These are phyloP conservation scores for Rafetus swinhoei DNA, from an alignment of 2,113 vertebrate species.

Conservation along the genomic window DNA sequence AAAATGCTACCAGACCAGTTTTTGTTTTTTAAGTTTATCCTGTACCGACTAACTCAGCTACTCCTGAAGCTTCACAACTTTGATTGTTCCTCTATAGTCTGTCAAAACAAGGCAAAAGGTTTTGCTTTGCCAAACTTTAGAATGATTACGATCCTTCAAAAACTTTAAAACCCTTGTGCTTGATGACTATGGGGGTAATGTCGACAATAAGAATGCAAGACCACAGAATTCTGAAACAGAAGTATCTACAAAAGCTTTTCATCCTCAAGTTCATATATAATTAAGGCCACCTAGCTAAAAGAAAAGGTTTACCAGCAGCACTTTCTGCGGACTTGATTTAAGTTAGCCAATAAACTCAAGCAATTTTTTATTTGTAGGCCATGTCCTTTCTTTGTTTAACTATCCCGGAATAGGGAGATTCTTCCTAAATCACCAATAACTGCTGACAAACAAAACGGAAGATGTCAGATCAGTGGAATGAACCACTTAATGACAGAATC, in stretches of 20 bases:
- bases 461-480: neutral
- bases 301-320: neutral
- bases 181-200: neutral
- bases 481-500: neutral
- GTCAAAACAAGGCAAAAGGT: neutral
- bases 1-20: too few species aligned
- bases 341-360: neutral
- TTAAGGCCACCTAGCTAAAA: neutral
- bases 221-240: slow-evolving; percentile 6
- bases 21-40: too few species aligned
- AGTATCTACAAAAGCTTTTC: slow-evolving; percentile 16
- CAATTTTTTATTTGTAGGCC: neutral
- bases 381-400: neutral
- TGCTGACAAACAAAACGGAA: neutral
- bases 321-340: neutral
- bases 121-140: neutral
- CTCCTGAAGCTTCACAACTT: neutral
- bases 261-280: neutral
- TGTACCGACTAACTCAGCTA: too few species aligned
- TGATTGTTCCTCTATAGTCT: neutral
- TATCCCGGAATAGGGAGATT: neutral
- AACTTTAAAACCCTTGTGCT: slow-evolving; percentile 2
- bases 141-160: neutral
- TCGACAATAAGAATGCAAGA: neutral
- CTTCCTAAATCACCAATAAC: neutral